These are phyloP conservation scores for Coracias cyanogaster DNA, from an alignment of 2,797 vertebrate genomes.

Conservation along the genomic window DNA sequence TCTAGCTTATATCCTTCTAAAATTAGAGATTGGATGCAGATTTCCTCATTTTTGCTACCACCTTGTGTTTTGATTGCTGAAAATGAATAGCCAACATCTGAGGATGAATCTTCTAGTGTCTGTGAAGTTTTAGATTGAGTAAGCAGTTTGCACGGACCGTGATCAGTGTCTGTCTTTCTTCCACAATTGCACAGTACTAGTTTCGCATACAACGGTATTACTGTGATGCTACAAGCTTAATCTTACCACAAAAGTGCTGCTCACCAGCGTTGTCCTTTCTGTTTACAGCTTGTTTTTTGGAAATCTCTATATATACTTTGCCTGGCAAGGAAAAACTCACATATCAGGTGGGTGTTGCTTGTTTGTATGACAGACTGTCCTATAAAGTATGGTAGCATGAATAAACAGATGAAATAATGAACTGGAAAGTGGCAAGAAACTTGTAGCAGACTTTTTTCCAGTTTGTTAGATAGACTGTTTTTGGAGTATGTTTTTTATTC, in stretches of 20 bases:
- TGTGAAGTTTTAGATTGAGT: neutral
- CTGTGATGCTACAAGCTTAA: neutral
- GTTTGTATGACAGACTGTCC: neutral
- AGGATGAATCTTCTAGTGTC: neutral
- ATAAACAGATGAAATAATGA: neutral
- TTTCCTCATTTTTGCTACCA: neutral
- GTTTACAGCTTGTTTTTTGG: slow-evolving; percentile 93
- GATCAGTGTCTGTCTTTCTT: neutral
- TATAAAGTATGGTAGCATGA: neutral
- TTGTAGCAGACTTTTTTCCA: neutral
- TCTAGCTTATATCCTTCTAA: neutral
- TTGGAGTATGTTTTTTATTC: neutral
- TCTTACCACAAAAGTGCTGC: neutral
- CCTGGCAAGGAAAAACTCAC: slow-evolving; percentile 92
- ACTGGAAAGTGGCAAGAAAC: neutral
- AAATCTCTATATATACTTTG: slow-evolving; percentile 94
- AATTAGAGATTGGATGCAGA: neutral
- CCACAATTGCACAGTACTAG: neutral
- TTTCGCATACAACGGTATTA: neutral
- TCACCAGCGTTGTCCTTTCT: neutral
- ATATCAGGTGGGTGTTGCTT: slow-evolving; percentile 87
- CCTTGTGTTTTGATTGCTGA: neutral
- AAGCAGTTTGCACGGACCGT: neutral
- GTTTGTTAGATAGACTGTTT: neutral
- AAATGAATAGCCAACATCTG: neutral